A percentile compares a stretch with the other conserved stretches of the same genome.
Evolutionary conservation across 1,140 invertebrate genomes (phyloP).

Genomic region (Drosophila miranda): DNA sequence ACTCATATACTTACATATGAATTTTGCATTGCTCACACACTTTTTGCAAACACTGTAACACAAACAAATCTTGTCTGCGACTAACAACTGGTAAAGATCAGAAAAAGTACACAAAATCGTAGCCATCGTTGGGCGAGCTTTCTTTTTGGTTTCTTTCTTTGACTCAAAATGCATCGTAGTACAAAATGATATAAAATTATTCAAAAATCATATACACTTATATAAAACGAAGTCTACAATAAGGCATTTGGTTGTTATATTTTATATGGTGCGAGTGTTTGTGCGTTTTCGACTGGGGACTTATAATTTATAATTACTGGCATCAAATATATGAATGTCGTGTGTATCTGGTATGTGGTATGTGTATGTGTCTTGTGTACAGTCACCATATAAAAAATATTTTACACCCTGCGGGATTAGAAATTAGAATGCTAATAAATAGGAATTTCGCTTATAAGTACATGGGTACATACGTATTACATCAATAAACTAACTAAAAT

Average conservation of each 20-base stretch:
- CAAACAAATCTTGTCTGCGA: slow-evolving; percentile 36
- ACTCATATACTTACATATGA: no score
- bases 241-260: slow-evolving; percentile 49
- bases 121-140: slow-evolving; percentile 44
- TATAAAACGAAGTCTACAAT: slow-evolving; percentile 62
- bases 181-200: slow-evolving; percentile 24
- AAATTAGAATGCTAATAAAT: slow-evolving; percentile 47
- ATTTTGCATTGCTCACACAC: slow-evolving; percentile 5
- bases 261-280: slow-evolving; percentile 6
- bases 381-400: slow-evolving; percentile 37
- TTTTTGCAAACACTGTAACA: slow-evolving; percentile 1
- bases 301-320: slow-evolving; percentile 39
- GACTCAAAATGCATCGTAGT: slow-evolving; percentile 47
- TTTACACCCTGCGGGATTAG: slow-evolving; percentile 40
- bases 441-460: slow-evolving; percentile 66
- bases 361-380: slow-evolving; percentile 17
- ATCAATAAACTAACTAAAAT: slow-evolving; percentile 58
- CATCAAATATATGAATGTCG: no score
- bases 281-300: slow-evolving; percentile 25
- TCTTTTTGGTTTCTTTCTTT: slow-evolving; percentile 36
- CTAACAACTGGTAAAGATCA: slow-evolving; percentile 38
- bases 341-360: background rate
- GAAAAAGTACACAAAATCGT: slow-evolving; percentile 45
- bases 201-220: slow-evolving; percentile 63
- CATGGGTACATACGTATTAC: slow-evolving; percentile 47